A percentile compares a stretch with the other conserved stretches of the same genome.
Conservation (phyloP, 2,797 vertebrate species). For the Acanthopagrus latus region DNA sequence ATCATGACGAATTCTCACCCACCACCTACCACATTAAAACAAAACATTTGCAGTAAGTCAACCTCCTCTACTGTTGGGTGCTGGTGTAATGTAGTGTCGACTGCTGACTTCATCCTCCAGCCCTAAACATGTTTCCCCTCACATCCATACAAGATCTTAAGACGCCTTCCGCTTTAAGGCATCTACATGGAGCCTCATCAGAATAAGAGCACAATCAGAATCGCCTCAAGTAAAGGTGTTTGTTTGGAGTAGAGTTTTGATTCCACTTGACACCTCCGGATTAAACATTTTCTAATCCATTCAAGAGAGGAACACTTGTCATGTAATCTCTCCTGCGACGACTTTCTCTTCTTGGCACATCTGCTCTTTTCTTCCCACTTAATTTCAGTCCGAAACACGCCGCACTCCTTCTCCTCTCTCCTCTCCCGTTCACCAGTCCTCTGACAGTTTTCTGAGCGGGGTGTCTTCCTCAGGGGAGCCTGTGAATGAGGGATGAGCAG, state of each 20-base stretch:
- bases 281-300: slow-evolving; percentile 17
- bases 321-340: slow-evolving; percentile 5
- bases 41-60: too few species aligned
- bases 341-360: not conserved
- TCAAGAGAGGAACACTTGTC: not conserved
- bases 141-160: not conserved
- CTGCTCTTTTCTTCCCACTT: slow-evolving; percentile 2
- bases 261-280: not conserved
- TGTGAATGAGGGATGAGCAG: not conserved
- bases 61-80: too few species aligned
- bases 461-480: not conserved
- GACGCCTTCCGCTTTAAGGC: too few species aligned
- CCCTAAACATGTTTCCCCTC: not conserved
- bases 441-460: not conserved
- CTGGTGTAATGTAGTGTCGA: too few species aligned
- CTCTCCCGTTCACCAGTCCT: not conserved
- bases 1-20: not conserved
- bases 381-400: not conserved
- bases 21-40: not conserved
- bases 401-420: too few species aligned
- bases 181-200: not conserved
- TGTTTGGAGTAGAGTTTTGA: not conserved
- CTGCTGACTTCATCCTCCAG: too few species aligned
- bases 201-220: not conserved
- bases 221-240: not conserved